phyloP scores from a whole-genome alignment of 2,888 invertebrate species.

The Ferrisia virgata region DNA sequence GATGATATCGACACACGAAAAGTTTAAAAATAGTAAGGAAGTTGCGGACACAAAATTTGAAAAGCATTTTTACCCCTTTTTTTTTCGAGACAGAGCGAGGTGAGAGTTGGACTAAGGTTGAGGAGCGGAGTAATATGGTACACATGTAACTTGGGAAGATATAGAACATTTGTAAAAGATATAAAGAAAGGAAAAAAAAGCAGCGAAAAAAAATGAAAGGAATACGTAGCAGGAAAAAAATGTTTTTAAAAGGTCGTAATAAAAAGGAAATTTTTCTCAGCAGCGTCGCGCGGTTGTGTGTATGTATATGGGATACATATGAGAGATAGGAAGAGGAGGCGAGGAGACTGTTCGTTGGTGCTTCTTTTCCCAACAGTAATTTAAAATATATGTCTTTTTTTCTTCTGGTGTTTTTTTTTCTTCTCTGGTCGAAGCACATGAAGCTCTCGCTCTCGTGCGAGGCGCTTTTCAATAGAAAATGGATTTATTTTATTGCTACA shows the following conservation, averaged over 20 bases:
- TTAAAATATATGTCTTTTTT: slow-evolving; percentile 8
- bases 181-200: not conserved
- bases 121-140: not conserved
- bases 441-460: not conserved
- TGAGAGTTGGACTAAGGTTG: too few species aligned
- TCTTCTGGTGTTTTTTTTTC: not conserved
- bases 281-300: not conserved
- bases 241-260: not conserved
- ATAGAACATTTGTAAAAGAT: not conserved
- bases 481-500: not conserved
- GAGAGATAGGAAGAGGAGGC: too few species aligned
- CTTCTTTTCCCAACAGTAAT: not conserved
- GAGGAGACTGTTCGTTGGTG: not conserved
- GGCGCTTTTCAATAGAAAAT: not conserved
- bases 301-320: too few species aligned
- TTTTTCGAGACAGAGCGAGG: not conserved
- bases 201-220: not conserved
- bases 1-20: too few species aligned
- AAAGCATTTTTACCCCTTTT: not conserved
- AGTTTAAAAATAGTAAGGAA: too few species aligned
- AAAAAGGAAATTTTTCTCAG: not conserved
- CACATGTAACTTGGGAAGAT: not conserved
- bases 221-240: not conserved
- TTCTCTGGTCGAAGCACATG: not conserved
- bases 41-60: too few species aligned